Conservation (phyloP, 2,888 invertebrate genomes). For the Tillus elongatus region DNA sequence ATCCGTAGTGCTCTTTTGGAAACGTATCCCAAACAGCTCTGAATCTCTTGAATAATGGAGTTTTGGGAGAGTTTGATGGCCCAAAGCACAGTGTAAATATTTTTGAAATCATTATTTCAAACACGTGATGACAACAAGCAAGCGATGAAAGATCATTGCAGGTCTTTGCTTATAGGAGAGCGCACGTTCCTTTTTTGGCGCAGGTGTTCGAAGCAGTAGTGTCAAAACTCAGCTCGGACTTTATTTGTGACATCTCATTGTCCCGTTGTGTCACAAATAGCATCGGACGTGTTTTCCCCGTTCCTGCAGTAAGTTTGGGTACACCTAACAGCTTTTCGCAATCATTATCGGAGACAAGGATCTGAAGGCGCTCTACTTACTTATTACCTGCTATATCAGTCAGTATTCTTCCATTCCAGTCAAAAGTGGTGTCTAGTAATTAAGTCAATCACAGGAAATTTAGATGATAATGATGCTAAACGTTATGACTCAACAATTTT, state of each 20-base stretch:
- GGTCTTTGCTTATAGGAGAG: constrained; percentile 4
- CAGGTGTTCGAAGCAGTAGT: constrained; percentile 5
- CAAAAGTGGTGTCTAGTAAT: too few species aligned
- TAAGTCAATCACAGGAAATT: too few species aligned
- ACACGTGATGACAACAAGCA: constrained; percentile 2
- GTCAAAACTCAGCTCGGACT: constrained; percentile 6
- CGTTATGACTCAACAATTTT: too few species aligned
- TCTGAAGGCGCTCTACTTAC: neutral
- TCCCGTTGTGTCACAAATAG: constrained; percentile 5
- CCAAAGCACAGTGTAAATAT: constrained; percentile 3
- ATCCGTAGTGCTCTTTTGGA: too few species aligned
- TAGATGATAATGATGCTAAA: too few species aligned
- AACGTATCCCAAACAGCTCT: too few species aligned
- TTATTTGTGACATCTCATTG: constrained; percentile 6
- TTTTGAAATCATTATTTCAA: neutral
- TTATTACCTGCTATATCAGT: constrained; percentile 1
- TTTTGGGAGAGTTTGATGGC: constrained; percentile 3
- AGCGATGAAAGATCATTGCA: neutral
- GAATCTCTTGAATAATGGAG: constrained; percentile 3
- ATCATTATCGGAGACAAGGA: constrained; percentile 9
- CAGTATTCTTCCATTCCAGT: too few species aligned
- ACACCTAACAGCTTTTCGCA: constrained; percentile 10
- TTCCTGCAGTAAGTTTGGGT: constrained; percentile 4
- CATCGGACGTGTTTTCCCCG: constrained; percentile 3
- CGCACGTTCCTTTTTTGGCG: constrained; percentile 4